These are phyloP conservation scores for Beroe ovata DNA, from an alignment of 37 sponge, comb jelly and placozoan genomes.

Conservation along the genomic window DNA sequence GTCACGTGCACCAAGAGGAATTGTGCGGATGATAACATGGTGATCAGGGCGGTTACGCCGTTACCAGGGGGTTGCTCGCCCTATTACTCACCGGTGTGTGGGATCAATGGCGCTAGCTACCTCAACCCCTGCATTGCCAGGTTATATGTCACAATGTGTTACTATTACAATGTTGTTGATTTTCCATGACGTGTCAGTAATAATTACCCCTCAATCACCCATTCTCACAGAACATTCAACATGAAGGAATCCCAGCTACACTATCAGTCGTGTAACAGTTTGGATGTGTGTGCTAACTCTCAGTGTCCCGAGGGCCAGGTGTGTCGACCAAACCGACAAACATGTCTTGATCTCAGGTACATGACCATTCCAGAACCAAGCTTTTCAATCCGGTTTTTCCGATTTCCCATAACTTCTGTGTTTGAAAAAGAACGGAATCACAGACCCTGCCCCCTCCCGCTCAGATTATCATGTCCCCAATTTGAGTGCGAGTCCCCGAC, in stretches of 20 bases:
- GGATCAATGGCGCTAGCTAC: conserved; percentile 19
- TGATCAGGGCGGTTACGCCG: neutral
- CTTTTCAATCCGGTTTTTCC: no score
- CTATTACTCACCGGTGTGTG: conserved; percentile 42
- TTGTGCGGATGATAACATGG: neutral
- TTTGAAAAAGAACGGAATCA: no score
- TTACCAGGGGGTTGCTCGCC: conserved; percentile 31
- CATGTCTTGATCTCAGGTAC: conserved; percentile 54
- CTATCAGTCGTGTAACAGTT: conserved; percentile 3
- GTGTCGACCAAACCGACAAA: conserved; percentile 32
- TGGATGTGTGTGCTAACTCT: conserved; percentile 29
- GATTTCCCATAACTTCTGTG: no score
- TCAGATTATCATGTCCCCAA: neutral
- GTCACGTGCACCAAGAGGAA: conserved; percentile 21
- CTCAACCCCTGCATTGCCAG: conserved; percentile 55
- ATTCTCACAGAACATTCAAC: conserved; percentile 5
- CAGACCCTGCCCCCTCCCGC: neutral
- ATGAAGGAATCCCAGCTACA: conserved; percentile 58
- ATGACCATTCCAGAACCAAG: no score
- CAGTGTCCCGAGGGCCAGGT: conserved; percentile 23
- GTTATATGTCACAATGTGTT: no score
- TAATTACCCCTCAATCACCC: neutral
- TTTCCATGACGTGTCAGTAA: neutral
- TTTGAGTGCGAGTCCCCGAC: conserved; percentile 18
- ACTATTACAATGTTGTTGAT: neutral